Evolutionary conservation across 1,140 invertebrate species (phyloP), one percentile per base, ranked within the genome.

Genomic region (Asbolus verrucosus): DNA sequence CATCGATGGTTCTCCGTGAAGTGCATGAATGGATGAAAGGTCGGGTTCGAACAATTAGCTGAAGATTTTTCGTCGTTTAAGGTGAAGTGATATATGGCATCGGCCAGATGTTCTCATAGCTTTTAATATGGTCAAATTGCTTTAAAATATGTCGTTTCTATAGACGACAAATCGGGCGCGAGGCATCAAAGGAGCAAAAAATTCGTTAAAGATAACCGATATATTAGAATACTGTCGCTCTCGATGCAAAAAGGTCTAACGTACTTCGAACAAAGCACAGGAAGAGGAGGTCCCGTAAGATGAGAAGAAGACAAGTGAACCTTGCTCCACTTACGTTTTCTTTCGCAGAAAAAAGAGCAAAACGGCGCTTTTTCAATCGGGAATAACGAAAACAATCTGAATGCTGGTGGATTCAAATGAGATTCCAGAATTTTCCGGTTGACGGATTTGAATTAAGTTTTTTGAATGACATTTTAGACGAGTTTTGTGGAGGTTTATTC

Each of bases 91-190:
- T 78, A 77, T 71, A 78, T 74, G 74, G 74, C 71, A 54, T 72
- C 18, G 41, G 27, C 67, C 68, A 74, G 73, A 72, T 73, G 70
- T 71, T 74, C 13, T 72, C 71, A 76, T 78, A 75, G 72, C 73
- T 67, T 79, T 78, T 79, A 78, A 79, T 78, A 78, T 78, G 75
- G 76, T 78, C 76, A 79, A 79, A 79, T 79, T 79, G 76, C 73
- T 77, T 78, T 79, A 79, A 76, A 79, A 79, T 79, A 74, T 74
- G 74, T n/a, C n/a, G n/a, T n/a, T n/a, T n/a, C n/a, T n/a, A n/a
- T n/a, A n/a, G n/a, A n/a, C n/a, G n/a, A n/a, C n/a, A n/a, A n/a
- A n/a, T n/a, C n/a, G n/a, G n/a, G n/a, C 27, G 27, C 27, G 27
- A 30, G 4, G 27, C 4, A 30, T 30, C 4, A 30, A 30, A 30